A percentile compares a stretch with the other conserved stretches of the same genome.
Evolutionary conservation across 2,797 vertebrate genomes (phyloP).

Genomic region (Sandelia bainsii): DNA sequence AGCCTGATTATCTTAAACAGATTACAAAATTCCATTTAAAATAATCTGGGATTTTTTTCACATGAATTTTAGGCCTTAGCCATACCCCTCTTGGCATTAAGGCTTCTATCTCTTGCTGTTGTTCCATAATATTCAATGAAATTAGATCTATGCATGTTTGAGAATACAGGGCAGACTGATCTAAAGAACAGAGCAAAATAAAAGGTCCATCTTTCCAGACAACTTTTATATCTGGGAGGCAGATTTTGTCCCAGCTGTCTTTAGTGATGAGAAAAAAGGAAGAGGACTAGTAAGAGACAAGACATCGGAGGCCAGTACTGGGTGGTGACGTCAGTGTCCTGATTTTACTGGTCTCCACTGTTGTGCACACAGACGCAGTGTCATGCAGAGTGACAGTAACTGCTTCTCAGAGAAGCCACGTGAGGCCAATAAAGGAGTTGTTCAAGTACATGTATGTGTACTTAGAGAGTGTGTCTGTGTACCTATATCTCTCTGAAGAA

Average conservation of each 20-base stretch:
- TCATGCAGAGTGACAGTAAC: slow-evolving; percentile 52
- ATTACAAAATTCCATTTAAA: slow-evolving; percentile 26
- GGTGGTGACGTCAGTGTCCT: slow-evolving; percentile 39
- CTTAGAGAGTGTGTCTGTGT: slow-evolving; percentile 18
- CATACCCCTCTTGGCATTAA: neutral
- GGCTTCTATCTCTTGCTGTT: slow-evolving; percentile 12
- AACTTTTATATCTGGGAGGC: slow-evolving; percentile 53
- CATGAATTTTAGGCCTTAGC: neutral
- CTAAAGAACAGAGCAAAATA: slow-evolving; percentile 6
- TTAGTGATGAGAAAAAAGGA: slow-evolving; percentile 19
- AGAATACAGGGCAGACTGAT: neutral
- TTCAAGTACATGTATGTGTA: slow-evolving; percentile 34
- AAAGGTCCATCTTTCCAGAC: slow-evolving; percentile 27
- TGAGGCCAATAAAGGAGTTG: slow-evolving; percentile 50
- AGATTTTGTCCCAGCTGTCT: slow-evolving; percentile 53
- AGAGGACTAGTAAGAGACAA: neutral
- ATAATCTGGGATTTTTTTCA: neutral
- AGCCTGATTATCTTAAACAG: neutral
- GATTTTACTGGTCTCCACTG: slow-evolving; percentile 27
- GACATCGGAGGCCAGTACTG: slow-evolving; percentile 1
- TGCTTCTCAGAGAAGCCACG: slow-evolving; percentile 46
- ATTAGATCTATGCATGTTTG: slow-evolving; percentile 35
- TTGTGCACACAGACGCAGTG: slow-evolving; percentile 20
- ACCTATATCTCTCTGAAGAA: slow-evolving; percentile 16
- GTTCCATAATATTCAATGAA: slow-evolving; percentile 53